Evolutionary conservation across 2,797 vertebrate genomes (phyloP), one percentile per base, ranked within the genome.

Genomic region (Pseudomugil gertrudae): DNA sequence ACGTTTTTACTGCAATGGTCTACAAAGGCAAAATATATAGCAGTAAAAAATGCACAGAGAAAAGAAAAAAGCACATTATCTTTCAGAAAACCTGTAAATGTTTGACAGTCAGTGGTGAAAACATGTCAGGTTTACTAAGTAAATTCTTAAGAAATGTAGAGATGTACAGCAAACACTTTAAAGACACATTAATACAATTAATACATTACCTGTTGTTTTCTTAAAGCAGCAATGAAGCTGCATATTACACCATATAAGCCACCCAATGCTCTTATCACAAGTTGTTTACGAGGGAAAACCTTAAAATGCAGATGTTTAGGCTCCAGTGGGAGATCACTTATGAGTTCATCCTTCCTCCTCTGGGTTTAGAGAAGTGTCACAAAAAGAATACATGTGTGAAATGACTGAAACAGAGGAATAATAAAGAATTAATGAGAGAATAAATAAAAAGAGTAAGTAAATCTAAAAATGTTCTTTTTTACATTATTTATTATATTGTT

Each of bases 1-100:
- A 58, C 50, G 50, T 32, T 17, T 32, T 76, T 68, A 30, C 17
- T 33, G 21, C 9, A 23, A 32, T 23, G 14, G n/a, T n/a, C n/a
- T n/a, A n/a, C n/a, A 23, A 17, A 55, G 33, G 30, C 5, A 35
- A 36, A 4, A 35, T 21, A 32, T 13, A 27, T 6, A 1, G 2
- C 26, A 45, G 11, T 5, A 15, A 15, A 38, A 38, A 32, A 15
- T 23, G 24, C 4, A 29, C 50, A 29, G 6, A 26, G 15, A 29
- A 19, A 52, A 19, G 8, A 19, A 17, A 14, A 29, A 52, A 52
- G 8, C 8, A 52, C 24, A 51, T 24, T 26, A 14, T 59, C 17
- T 7, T 14, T 58, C 3, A 43, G 24, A 29, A 45, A 59, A n/a
- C 2, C 9, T 23, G 23, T 57, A 15, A 36, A 27, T 17, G 9